These are phyloP conservation scores for Sinocyclocheilus rhinocerous DNA, from an alignment of 2,113 vertebrate genomes.

Conservation along the genomic window DNA sequence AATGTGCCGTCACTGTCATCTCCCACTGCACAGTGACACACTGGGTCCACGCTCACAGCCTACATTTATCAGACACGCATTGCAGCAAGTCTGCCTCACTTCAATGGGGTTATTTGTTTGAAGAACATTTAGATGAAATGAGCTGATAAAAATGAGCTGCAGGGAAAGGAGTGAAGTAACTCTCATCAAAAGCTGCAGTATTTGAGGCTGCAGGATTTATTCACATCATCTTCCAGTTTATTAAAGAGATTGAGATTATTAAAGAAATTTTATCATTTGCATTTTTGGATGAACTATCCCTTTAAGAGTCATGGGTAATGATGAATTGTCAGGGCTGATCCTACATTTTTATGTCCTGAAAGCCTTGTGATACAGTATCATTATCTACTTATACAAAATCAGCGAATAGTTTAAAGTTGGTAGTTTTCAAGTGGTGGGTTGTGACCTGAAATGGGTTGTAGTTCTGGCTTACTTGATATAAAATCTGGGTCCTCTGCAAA, in stretches of 20 bases:
- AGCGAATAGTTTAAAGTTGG: not conserved
- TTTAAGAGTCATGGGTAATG: not conserved
- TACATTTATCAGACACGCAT: constrained; percentile 48
- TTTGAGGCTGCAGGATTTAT: constrained; percentile 6
- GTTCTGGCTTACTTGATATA: not conserved
- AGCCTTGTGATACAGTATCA: not conserved
- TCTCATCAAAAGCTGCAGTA: too few relatives aligned
- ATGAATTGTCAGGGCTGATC: not conserved
- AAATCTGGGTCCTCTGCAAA: not conserved
- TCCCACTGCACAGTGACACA: constrained; percentile 34
- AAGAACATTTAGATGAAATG: constrained; percentile 1
- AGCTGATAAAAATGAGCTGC: constrained; percentile 27
- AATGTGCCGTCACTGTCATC: constrained; percentile 44
- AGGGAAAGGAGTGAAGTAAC: not conserved
- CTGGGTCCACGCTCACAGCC: constrained; percentile 30
- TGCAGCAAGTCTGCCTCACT: constrained; percentile 32
- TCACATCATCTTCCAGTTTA: not conserved
- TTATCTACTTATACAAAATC: not conserved
- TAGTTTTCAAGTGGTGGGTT: not conserved
- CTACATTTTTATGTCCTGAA: not conserved
- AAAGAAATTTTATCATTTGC: not conserved
- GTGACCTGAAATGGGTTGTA: not conserved
- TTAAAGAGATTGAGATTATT: not conserved
- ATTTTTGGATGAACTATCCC: not conserved
- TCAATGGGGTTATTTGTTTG: constrained; percentile 38